Base-by-base conservation (phyloP, 2,888 invertebrate genomes). In the Aproaerema taeniolella region DNA sequence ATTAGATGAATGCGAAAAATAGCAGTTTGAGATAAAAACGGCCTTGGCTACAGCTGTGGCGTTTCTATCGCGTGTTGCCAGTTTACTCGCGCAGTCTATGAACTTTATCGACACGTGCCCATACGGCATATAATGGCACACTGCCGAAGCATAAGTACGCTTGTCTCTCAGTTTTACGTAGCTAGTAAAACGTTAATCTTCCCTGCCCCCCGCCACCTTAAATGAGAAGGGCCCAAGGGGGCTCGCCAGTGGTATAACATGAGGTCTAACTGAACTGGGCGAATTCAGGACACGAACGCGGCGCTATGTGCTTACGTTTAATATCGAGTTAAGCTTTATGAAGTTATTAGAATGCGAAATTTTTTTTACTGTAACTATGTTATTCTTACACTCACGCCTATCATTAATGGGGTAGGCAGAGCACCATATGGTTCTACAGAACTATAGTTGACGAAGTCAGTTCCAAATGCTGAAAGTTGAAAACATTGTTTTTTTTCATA, bases 11-110 rank as follows among this genome's bases (percentile, higher is more conserved):
- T 20, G 20, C 7, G 20, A 28, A 53, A 53, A 55, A 41, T 46
- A 55, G 45, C 42, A 24, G 41, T 41, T 54, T 41, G 33, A 38
- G 36, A 56, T 52, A 50, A 50, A n/a, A 52, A 58, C 49, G 49
- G 46, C 44, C 50, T 47, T 50, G 49, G 52, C 46, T 58, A 55
- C 57, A 55, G 52, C 50, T 49, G 50, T 46, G 48, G 45, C 42
- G 41, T 38, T 48, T 46, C 44, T 43, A 48, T 46, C 41, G 45
- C 7, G 5, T 20, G 20, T 6, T 20, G 20, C 20, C 20, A 20
- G 20, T 20, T 4, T 7, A 7, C 5, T 20, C 2, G 2, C n/a
- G n/a, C n/a, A n/a, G n/a, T n/a, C n/a, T n/a, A n/a, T n/a, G n/a
- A n/a, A n/a, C n/a, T n/a, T n/a, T n/a, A n/a, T n/a, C n/a, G n/a